Base-by-base conservation (phyloP, 1,140 invertebrate genomes). In the Conus ventricosus region DNA sequence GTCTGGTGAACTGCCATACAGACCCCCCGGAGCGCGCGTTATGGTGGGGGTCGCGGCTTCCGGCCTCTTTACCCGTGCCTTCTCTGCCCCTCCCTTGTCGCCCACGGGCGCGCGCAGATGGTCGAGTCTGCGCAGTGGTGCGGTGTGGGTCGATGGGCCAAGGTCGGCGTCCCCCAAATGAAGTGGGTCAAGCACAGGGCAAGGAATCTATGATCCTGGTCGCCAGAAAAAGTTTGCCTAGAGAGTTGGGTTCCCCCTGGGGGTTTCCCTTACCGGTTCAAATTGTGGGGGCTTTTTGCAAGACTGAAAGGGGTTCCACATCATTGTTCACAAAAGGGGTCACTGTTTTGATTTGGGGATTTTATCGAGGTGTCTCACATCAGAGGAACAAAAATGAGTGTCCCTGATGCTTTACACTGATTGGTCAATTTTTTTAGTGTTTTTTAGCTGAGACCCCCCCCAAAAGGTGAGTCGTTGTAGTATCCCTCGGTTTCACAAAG, bases 1-100 rank as follows among this genome's bases (percentile, higher is more conserved):
- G 89, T 89, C 4, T 92, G 17, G 90, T 57, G 91, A 92, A 53
- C 91, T n/a, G 90, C 89, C 13, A 71, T 92, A 4, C 88, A 88
- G 60, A 39, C 84, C 54, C 76, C 25, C 76, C 4, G 80, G 78
- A 6, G 82, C 60, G 7, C 67, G 76, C 88, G 88, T 78, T 39
- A 85, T 88, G 54, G 71, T 88, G 53, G 84, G 84, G 10, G 84
- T 71, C 84, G 84, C 57, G 84, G 84, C 84, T 39, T n/a, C 84
- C 84, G 10, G 39, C 27, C 55, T 67, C n/a, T 23, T 27, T 60
- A 39, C 20, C 57, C 39, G 39, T 67, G 57, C n/a, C 60, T n/a
- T 67, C 84, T 25, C n/a, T 51, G 15, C 27, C 84, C 57, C 57
- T 5, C 39, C n/a, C 57, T 85, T 8, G 5, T 51, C n/a, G 7